phyloP scores from a whole-genome alignment of 2,888 invertebrate species.

The Oligia strigilis region DNA sequence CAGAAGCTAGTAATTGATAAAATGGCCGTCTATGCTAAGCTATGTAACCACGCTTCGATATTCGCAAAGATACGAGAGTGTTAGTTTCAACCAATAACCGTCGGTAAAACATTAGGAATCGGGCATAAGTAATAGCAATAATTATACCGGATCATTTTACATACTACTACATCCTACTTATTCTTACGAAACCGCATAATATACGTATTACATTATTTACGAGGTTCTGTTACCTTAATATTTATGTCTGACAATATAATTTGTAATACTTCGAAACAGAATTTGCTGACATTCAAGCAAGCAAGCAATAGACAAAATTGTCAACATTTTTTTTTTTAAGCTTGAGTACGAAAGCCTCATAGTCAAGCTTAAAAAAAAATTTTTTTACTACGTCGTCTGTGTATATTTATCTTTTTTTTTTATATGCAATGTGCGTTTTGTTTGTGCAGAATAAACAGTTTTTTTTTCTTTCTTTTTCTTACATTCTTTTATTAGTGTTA shows the following conservation, averaged over 20 bases:
- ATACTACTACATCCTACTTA: slow-evolving; percentile 18
- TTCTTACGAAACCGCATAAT: slow-evolving; percentile 25
- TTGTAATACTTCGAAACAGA: neutral
- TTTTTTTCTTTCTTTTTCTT: no score
- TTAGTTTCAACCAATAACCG: slow-evolving; percentile 21
- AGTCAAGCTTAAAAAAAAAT: no score
- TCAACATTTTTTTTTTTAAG: no score
- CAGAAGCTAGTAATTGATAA: neutral
- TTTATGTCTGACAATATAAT: slow-evolving; percentile 23
- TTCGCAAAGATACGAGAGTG: slow-evolving; percentile 13
- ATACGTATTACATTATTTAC: slow-evolving; percentile 35
- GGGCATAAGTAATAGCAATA: slow-evolving; percentile 24
- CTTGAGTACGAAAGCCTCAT: no score
- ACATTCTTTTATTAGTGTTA: neutral
- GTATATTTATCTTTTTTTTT: no score
- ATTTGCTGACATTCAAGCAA: neutral
- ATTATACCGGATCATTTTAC: slow-evolving; percentile 41
- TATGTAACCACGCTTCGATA: slow-evolving; percentile 15
- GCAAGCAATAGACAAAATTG: no score
- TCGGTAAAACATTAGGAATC: slow-evolving; percentile 9
- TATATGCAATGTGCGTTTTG: no score
- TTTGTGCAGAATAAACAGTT: no score
- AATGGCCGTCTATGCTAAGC: neutral
- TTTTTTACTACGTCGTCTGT: no score
- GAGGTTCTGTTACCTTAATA: slow-evolving; percentile 26